Percentiles rank a stretch among this genome's conserved stretches.
Conservation (phyloP, 1,140 invertebrate genomes). For the Coboldia fuscipes region DNA sequence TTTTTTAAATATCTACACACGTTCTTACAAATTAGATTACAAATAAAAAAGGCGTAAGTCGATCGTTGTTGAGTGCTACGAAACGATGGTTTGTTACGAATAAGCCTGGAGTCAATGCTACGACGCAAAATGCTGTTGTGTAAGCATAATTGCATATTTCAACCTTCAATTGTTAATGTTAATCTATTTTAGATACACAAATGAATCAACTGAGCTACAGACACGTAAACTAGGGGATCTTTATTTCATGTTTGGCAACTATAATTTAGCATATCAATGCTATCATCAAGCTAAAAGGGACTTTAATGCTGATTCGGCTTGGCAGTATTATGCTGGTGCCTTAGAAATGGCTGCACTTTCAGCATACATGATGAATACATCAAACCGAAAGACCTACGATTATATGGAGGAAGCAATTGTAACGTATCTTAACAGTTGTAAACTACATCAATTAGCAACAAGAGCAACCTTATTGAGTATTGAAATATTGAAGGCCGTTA, state of each 20-base stretch:
- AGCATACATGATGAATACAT: slow-evolving; percentile 71
- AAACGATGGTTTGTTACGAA: slow-evolving; percentile 86
- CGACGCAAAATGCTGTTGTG: slow-evolving; percentile 58
- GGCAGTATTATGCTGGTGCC: slow-evolving; percentile 90
- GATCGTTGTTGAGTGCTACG: slow-evolving; percentile 79
- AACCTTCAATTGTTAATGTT: too few species aligned
- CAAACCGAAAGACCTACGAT: slow-evolving; percentile 52
- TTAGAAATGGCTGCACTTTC: slow-evolving; percentile 87
- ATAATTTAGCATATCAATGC: slow-evolving; percentile 74
- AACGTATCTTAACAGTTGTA: slow-evolving; percentile 74
- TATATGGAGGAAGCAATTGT: slow-evolving; percentile 88
- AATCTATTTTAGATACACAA: slow-evolving; percentile 41
- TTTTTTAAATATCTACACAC: neutral
- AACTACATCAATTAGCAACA: slow-evolving; percentile 74
- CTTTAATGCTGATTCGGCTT: slow-evolving; percentile 88
- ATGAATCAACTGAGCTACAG: slow-evolving; percentile 76
- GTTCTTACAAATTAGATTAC: slow-evolving; percentile 30
- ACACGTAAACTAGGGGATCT: slow-evolving; percentile 80
- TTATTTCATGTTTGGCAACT: slow-evolving; percentile 91
- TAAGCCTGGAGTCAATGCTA: slow-evolving; percentile 48
- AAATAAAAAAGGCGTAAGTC: slow-evolving; percentile 77
- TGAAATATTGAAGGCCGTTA: slow-evolving; percentile 58
- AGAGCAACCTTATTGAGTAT: slow-evolving; percentile 71
- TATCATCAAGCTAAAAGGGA: slow-evolving; percentile 94
- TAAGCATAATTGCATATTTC: too few species aligned